Base-by-base conservation (phyloP, 2,888 invertebrate species). In the Sepiola atlantica region DNA sequence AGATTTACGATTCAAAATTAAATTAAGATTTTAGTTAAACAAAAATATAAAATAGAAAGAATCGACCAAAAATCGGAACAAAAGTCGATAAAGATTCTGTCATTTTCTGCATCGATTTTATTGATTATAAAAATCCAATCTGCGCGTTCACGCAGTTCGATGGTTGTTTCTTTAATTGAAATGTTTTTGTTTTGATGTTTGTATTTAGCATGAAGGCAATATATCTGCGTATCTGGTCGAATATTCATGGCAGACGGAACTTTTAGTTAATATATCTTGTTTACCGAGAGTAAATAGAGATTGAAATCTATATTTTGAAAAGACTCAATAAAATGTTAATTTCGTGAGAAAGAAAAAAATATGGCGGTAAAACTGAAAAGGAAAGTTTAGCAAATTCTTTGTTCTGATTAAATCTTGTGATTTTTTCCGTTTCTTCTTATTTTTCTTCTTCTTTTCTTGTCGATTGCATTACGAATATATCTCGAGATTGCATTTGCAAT, bases 341-440 rank as follows among this genome's bases (percentile, higher is more conserved):
- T 77, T 77, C n/a, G 77, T n/a, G 16, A n/a, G n/a, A 77, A 77
- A 14, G 77, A n/a, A 32, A 77, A 77, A 77, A 16, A 77, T 45
- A 45, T 45, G 45, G 45, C 45, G n/a, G 32, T n/a, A 77, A 77
- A 77, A 45, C 8, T 45, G n/a, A 77, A 77, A 77, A 77, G 16
- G 77, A 77, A 77, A 32, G n/a, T 77, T 77, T 77, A n/a, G 77
- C 77, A 77, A 77, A 77, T 32, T n/a, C 77, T 77, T 77, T 77
- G 77, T 77, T 77, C n/a, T 77, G 77, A 14, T n/a, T 77, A 77
- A 77, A n/a, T 77, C 77, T 77, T 77, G 77, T 77, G 77, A 77
- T 77, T n/a, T 32, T n/a, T 77, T 77, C 14, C n/a, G n/a, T 61
- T 28, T 45, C 45, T 45, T 45, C 45, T 45, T 45, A 4, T 45